A percentile compares a stretch with the other conserved stretches of the same genome.
These are phyloP conservation scores for Crotalus viridis DNA, from an alignment of 2,113 vertebrate species.

Conservation along the genomic window DNA sequence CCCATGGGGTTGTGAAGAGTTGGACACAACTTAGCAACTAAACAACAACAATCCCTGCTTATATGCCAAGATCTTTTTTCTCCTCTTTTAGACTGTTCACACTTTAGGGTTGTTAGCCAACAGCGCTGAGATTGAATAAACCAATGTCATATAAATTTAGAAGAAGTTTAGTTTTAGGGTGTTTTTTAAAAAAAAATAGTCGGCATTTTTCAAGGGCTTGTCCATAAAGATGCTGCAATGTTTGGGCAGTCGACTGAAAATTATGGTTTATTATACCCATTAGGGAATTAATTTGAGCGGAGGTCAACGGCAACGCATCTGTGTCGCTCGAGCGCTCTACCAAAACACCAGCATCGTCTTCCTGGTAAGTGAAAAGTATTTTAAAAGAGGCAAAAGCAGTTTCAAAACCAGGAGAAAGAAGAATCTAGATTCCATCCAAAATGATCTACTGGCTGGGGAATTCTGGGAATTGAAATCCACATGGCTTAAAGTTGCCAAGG, in stretches of 20 bases:
- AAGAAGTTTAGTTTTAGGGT: background rate
- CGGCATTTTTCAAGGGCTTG: conserved; percentile 5
- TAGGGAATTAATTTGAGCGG: conserved; percentile 98
- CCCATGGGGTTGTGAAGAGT: background rate
- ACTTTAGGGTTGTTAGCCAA: conserved; percentile 31
- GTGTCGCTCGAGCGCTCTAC: conserved; percentile 93
- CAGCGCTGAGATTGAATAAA: conserved; percentile 14
- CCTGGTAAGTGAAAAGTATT: conserved; percentile 78
- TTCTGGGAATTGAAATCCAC: no score
- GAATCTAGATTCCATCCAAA: background rate
- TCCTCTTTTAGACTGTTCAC: conserved; percentile 15
- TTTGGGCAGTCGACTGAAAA: conserved; percentile 18
- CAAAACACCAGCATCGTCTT: conserved; percentile 98
- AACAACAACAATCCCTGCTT: background rate
- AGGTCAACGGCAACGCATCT: conserved; percentile 95
- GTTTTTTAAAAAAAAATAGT: conserved; percentile 11
- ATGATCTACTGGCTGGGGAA: background rate
- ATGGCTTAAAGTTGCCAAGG: no score
- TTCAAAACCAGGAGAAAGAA: background rate
- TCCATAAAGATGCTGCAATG: background rate
- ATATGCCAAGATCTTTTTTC: background rate
- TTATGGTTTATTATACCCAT: conserved; percentile 49
- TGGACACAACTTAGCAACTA: background rate
- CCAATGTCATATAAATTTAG: background rate
- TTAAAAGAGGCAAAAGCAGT: background rate